phyloP scores from a whole-genome alignment of 2,797 vertebrate species.

The Ibycter americanus region DNA sequence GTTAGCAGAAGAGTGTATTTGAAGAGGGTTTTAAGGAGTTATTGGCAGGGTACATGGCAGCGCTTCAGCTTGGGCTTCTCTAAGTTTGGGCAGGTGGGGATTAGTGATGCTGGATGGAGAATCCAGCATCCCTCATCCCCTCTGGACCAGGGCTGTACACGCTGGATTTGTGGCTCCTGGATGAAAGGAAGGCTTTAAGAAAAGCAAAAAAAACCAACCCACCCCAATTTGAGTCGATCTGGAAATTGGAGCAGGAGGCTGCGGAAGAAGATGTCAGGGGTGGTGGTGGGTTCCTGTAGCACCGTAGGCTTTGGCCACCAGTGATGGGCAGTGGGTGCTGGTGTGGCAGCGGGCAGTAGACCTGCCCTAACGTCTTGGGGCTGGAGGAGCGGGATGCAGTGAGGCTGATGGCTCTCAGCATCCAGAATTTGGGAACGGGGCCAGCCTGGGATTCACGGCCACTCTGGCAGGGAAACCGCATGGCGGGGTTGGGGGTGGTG shows the following conservation, averaged over 20 bases:
- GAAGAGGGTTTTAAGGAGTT: slow-evolving; percentile 34
- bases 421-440: neutral
- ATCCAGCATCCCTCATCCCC: neutral
- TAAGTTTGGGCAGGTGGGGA: neutral
- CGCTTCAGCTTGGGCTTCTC: fast-evolving
- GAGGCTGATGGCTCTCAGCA: neutral
- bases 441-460: neutral
- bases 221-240: neutral
- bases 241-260: neutral
- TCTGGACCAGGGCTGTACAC: neutral
- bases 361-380: neutral
- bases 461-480: fast-evolving
- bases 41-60: neutral
- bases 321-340: neutral
- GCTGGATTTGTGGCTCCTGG: neutral
- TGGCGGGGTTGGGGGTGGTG: neutral
- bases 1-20: neutral
- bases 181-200: neutral
- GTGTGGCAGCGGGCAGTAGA: neutral
- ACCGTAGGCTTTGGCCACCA: neutral
- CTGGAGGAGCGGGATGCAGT: neutral
- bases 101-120: neutral
- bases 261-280: neutral
- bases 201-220: neutral
- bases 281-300: neutral